phyloP scores from a whole-genome alignment of 92 coral and sea anemone genomes.

The Epizoanthus stellaris region DNA sequence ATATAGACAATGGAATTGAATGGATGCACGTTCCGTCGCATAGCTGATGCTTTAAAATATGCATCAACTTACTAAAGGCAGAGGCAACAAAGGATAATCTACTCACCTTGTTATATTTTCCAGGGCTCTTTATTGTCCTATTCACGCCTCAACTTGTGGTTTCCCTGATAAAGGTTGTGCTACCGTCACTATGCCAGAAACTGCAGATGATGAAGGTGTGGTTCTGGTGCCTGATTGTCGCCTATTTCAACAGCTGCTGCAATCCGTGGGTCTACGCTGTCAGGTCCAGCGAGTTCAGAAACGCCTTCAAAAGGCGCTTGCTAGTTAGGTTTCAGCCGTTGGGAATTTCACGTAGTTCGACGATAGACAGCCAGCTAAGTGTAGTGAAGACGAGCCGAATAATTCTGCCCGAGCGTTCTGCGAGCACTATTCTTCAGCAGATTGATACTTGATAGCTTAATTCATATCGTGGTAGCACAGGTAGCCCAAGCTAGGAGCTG shows the following conservation, averaged over 20 bases:
- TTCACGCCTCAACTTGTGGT: slow-evolving; percentile 21
- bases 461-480: no score
- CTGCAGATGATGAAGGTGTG: slow-evolving; percentile 32
- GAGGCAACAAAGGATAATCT: no score
- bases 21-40: no score
- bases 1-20: no score
- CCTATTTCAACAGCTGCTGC: slow-evolving; percentile 32
- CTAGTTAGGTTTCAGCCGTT: neutral
- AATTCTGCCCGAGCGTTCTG: no score
- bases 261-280: slow-evolving; percentile 40
- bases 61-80: no score
- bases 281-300: slow-evolving; percentile 18
- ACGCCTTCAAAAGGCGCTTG: slow-evolving; percentile 8
- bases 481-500: no score
- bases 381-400: no score
- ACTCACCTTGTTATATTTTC: neutral
- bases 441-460: no score
- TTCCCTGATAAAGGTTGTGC: slow-evolving; percentile 4
- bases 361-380: no score
- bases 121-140: slow-evolving; percentile 18
- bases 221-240: slow-evolving; percentile 36
- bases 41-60: no score
- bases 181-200: slow-evolving; percentile 19
- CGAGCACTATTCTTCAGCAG: no score
- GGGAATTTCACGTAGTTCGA: neutral